Base-by-base conservation (phyloP, 2,113 vertebrate genomes). In the Hippolais icterina region DNA sequence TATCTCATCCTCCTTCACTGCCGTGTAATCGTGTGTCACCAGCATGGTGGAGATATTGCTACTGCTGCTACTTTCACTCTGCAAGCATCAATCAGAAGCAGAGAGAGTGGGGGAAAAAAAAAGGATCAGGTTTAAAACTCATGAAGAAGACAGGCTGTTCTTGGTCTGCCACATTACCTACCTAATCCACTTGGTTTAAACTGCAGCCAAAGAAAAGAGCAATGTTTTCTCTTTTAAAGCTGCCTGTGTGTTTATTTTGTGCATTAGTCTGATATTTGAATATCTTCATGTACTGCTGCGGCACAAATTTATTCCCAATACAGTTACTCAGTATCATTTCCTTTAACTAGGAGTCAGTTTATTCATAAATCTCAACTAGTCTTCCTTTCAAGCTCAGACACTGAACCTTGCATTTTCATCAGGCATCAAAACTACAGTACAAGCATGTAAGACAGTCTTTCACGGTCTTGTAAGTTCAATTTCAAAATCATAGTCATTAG, bases 1-100 rank as follows among this genome's bases (percentile, higher is more conserved):
- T 96, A 99, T 99, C 99, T 99, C 99, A 99, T 99, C 99, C 99
- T 99, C 99, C 98, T 99, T 99, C 98, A 99, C 98, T 93, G 99
- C 99, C 98, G 98, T 99, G 97, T 99, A 99, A 98, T 98, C 98
- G 98, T 99, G 99, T 97, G 99, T 99, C 98, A 99, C 99, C 98
- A 99, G 98, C 99, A 99, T 99, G 98, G 99, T 99, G 99, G 99
- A 99, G 98, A 99, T 98, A 98, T 98, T 99, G 98, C 99, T 99
- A 98, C 99, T 99, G 99, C 99, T 99, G 99, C 99, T 99, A 97
- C 99, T 99, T 99, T 99, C 99, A 99, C 99, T 99, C 99, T 99
- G 98, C 53, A 89, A 74, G 76, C 9, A 11, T 53, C 93, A 91
- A 54, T 53, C 39, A 61, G 82, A 80, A 88, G 86, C 61, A 92